Evolutionary conservation across 2,888 invertebrate genomes (phyloP).

Genomic region (Parnassius glacialis): DNA sequence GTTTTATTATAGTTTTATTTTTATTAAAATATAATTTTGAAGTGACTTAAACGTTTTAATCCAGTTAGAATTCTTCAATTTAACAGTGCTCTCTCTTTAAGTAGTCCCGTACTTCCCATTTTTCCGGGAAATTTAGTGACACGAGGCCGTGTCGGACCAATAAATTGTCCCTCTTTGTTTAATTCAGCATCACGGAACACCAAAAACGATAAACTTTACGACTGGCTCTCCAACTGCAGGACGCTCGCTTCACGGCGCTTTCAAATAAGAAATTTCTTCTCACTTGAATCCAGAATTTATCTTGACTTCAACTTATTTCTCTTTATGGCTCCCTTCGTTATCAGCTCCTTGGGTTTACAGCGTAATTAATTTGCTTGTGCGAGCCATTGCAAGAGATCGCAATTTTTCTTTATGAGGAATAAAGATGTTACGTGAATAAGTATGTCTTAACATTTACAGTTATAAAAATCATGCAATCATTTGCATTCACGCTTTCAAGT

Average conservation of each 20-base stretch:
- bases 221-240: conserved; percentile 64
- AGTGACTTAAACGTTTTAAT: no score
- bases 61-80: conserved; percentile 1
- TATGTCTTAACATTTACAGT: conserved; percentile 3
- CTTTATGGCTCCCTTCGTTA: conserved; percentile 42
- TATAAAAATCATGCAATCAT: neutral
- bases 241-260: conserved; percentile 63
- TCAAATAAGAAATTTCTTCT: conserved; percentile 66
- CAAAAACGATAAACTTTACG: conserved; percentile 72
- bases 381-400: conserved; percentile 30
- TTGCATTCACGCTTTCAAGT: conserved; percentile 2
- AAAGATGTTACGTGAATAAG: conserved; percentile 1
- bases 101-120: conserved; percentile 6
- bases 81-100: conserved; percentile 4
- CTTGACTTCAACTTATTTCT: conserved; percentile 35
- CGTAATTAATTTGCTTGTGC: conserved; percentile 40
- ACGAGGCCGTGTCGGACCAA: conserved; percentile 32
- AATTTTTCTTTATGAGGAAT: conserved; percentile 8
- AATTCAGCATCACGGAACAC: conserved; percentile 53
- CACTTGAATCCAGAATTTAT: conserved; percentile 47
- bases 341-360: conserved; percentile 44
- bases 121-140: conserved; percentile 6
- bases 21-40: neutral
- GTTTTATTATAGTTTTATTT: neutral
- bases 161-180: conserved; percentile 36